Evolutionary conservation across 2,113 vertebrate species (phyloP).

Genomic region (Muntiacus muntjak): DNA sequence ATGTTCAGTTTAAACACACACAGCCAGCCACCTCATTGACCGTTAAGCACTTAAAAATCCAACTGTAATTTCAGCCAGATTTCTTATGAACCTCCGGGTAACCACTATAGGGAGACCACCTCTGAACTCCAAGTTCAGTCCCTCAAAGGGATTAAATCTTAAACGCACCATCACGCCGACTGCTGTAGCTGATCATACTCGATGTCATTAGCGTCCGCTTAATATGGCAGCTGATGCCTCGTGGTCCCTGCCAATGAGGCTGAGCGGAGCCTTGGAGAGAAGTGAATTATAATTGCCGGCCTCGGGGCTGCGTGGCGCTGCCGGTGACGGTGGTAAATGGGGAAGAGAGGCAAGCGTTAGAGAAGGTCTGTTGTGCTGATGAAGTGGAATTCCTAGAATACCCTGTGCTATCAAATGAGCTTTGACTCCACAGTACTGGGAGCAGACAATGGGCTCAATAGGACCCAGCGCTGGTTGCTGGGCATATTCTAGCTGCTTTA

Average conservation of each 20-base stretch:
- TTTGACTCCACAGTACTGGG: constrained; percentile 55
- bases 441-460: constrained; percentile 65
- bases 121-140: constrained; percentile 70
- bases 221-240: constrained; percentile 60
- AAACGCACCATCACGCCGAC: constrained; percentile 56
- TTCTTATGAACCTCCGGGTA: not conserved
- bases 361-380: constrained; percentile 49
- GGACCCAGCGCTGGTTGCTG: constrained; percentile 59
- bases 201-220: constrained; percentile 69
- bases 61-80: not conserved
- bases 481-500: constrained; percentile 53
- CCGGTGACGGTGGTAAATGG: constrained; percentile 46
- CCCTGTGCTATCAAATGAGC: constrained; percentile 64
- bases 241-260: constrained; percentile 60
- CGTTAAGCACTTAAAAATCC: not conserved
- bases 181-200: constrained; percentile 66
- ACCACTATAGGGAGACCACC: not conserved
- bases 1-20: not conserved
- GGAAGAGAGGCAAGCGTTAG: constrained; percentile 40
- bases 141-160: constrained; percentile 68
- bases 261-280: constrained; percentile 54
- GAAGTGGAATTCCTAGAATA: constrained; percentile 66
- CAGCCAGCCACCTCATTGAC: not conserved
- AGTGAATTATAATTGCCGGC: constrained; percentile 65
- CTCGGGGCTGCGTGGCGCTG: constrained; percentile 46